Conservation (phyloP, 2,888 invertebrate species). For the Baronia brevicornis region DNA sequence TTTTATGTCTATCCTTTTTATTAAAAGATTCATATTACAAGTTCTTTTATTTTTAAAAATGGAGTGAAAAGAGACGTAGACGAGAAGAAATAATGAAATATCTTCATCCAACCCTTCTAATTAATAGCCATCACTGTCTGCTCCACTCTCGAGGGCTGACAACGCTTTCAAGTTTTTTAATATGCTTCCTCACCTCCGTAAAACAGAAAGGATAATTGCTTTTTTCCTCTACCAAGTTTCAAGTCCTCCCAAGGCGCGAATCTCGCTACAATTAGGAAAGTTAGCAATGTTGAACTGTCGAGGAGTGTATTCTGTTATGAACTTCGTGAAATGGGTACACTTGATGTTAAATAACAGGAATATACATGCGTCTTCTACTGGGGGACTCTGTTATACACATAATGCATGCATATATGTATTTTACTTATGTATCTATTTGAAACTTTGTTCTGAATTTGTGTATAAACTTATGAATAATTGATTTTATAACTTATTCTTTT, state of each 20-base stretch:
- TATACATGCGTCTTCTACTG: not conserved
- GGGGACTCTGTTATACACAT: not conserved
- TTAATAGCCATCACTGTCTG: constrained; percentile 75
- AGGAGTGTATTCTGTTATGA: constrained; percentile 26
- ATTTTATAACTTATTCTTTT: too few relatives aligned
- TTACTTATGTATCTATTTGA: too few relatives aligned
- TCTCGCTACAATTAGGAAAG: constrained; percentile 56
- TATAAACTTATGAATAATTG: too few relatives aligned
- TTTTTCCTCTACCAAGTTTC: constrained; percentile 57
- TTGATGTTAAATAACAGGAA: constrained; percentile 5
- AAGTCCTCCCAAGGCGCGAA: constrained; percentile 43
- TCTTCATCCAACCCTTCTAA: constrained; percentile 73
- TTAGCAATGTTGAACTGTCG: constrained; percentile 35
- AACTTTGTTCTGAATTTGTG: too few relatives aligned
- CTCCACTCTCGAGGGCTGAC: constrained; percentile 64
- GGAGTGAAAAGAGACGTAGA: constrained; percentile 30
- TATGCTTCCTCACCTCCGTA: constrained; percentile 71
- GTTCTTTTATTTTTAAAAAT: constrained; percentile 22
- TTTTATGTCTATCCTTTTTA: too few relatives aligned
- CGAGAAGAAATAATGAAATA: constrained; percentile 66
- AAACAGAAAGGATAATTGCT: constrained; percentile 70
- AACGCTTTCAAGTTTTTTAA: constrained; percentile 72
- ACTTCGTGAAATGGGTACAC: constrained; percentile 9
- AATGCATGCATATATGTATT: not conserved
- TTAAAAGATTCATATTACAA: too few relatives aligned